phyloP scores from a whole-genome alignment of 2,888 invertebrate genomes.

The Apeira syringaria region DNA sequence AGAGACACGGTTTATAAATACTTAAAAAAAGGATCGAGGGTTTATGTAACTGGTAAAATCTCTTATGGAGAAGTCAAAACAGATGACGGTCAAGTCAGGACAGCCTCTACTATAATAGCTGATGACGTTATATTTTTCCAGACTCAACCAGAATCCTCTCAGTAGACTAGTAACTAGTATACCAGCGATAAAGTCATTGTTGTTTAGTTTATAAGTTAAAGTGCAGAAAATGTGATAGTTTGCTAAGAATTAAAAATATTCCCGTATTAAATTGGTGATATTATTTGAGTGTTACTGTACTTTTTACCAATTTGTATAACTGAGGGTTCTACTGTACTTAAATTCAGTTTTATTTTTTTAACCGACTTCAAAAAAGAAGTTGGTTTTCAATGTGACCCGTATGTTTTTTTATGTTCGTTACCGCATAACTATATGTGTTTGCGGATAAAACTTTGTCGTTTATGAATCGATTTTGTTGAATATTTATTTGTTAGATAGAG shows the following conservation, averaged over 20 bases:
- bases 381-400: too few relatives aligned
- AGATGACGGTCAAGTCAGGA: conserved; percentile 87
- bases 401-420: too few relatives aligned
- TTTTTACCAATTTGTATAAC: too few relatives aligned
- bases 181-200: conserved; percentile 23
- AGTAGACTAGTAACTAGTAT: conserved; percentile 16
- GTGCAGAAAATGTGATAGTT: conserved; percentile 4
- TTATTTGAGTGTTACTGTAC: too few relatives aligned
- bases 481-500: too few relatives aligned
- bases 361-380: too few relatives aligned
- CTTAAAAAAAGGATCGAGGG: conserved; percentile 93
- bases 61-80: conserved; percentile 93
- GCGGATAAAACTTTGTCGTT: too few relatives aligned
- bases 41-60: conserved; percentile 91
- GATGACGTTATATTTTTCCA: conserved; percentile 94
- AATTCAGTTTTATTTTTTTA: too few relatives aligned
- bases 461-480: too few relatives aligned
- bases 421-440: too few relatives aligned
- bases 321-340: too few relatives aligned
- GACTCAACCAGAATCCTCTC: conserved; percentile 42
- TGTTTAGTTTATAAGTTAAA: conserved; percentile 39
- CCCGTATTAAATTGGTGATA: too few relatives aligned
- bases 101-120: conserved; percentile 92
- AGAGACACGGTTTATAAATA: conserved; percentile 91
- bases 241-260: conserved; percentile 5